Evolutionary conservation across 1,140 invertebrate genomes (phyloP), one percentile per base, ranked within the genome.

Genomic region (Drosophila kohkoa): DNA sequence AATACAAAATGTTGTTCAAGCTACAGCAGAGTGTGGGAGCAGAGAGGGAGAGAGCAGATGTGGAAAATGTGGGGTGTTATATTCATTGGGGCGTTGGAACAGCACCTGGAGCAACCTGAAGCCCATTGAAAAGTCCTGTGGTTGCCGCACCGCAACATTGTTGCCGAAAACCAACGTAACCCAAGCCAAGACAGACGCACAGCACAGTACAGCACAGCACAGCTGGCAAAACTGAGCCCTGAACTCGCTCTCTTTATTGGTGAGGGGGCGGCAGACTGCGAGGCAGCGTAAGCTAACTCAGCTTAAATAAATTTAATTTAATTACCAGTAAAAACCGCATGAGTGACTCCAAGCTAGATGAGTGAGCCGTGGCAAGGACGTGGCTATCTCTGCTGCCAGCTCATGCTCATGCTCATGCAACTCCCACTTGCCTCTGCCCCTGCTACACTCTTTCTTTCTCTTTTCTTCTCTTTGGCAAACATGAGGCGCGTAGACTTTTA

Each of bases 231-330:
- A 20, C 46, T 10, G 58, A 52, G 25, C 6, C 8, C 35, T 38
- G 16, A 43, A 4, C 16, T 13, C 25, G 5, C 41, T 4, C 45
- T 1, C 15, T 38, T 38, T 6, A 5, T 54, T 0, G 5, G n/a
- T 52, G 25, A 5, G 20, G 20, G 20, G 52, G 30, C 35, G 7
- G 30, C n/a, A n/a, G 11, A 16, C 41, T 46, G 54, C 30, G 57
- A 32, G 38, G 10, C 54, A 80, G 82, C 55, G 60, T 71, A 71
- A 85, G 85, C 75, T 79, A 90, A 89, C 86, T 81, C 81, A 68
- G 79, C 86, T 89, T 89, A 89, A 89, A 89, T 89, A 89, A 89
- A 89, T 89, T 89, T 89, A 89, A 89, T 89, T 89, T 89, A 89
- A 89, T 89, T 89, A 89, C 85, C 86, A 89, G 86, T 85, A 89